phyloP scores from a whole-genome alignment of 2,113 vertebrate species.

The Pseudopodoces humilis region DNA sequence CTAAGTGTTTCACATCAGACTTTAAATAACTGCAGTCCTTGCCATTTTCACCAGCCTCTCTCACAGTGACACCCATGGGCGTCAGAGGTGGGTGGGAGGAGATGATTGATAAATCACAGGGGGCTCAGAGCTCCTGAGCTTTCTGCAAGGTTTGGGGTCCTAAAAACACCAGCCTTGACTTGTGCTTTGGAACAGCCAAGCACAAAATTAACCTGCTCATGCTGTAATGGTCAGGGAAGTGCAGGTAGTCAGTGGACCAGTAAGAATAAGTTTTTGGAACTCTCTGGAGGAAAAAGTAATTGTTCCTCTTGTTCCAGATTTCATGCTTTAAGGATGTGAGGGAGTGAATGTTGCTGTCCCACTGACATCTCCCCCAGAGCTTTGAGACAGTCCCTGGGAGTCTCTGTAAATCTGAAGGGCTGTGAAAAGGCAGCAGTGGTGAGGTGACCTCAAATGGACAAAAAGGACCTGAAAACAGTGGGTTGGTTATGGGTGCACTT shows the following conservation, averaged over 20 bases:
- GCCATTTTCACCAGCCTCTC: not conserved
- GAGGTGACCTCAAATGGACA: not conserved
- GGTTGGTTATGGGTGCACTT: not conserved
- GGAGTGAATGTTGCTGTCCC: not conserved
- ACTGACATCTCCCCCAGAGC: not conserved
- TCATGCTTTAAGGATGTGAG: not conserved
- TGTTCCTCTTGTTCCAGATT: not conserved
- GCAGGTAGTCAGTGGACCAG: not conserved
- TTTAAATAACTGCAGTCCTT: not conserved
- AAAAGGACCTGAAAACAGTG: not conserved
- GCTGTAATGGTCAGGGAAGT: not conserved
- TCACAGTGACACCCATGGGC: not conserved
- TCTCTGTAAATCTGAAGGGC: not conserved
- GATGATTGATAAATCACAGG: not conserved
- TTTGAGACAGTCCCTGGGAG: not conserved
- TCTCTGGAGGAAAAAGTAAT: not conserved
- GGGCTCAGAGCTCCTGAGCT: not conserved
- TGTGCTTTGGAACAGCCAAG: not conserved
- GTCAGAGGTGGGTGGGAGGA: not conserved
- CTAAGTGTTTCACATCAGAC: not conserved
- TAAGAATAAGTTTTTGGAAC: not conserved
- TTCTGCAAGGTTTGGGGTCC: not conserved
- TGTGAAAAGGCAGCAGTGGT: not conserved
- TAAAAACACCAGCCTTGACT: not conserved
- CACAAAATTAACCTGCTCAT: not conserved